Evolutionary conservation across 2,797 vertebrate species (phyloP).

Genomic region (Monodelphis domestica): DNA sequence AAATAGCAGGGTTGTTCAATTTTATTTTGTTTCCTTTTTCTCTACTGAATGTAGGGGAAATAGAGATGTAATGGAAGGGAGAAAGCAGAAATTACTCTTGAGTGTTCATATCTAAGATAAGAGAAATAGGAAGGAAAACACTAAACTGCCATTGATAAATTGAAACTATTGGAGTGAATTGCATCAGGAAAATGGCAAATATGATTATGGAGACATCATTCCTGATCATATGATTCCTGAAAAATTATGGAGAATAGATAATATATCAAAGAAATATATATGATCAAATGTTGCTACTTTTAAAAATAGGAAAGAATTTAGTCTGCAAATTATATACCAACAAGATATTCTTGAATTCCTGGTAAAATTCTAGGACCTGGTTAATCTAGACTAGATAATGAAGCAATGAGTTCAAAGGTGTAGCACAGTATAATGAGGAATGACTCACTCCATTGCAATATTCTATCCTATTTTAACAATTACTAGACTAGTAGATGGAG

Average conservation of each 20-base stretch:
- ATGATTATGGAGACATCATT: not conserved
- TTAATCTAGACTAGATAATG: not conserved
- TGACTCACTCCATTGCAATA: not conserved
- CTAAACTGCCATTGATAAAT: not conserved
- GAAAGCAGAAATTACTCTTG: not conserved
- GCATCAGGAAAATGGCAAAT: not conserved
- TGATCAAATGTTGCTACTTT: not conserved
- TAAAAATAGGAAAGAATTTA: not conserved
- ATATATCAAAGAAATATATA: not conserved
- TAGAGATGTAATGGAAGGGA: not conserved
- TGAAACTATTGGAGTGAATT: not conserved
- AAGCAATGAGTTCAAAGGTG: not conserved
- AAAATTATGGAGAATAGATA: not conserved
- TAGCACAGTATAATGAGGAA: not conserved
- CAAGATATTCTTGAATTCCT: not conserved
- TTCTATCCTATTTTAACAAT: not conserved
- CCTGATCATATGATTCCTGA: not conserved
- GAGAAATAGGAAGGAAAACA: not conserved
- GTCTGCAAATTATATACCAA: not conserved
- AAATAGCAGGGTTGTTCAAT: not conserved
- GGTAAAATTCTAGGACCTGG: not conserved
- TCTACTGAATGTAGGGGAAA: not conserved
- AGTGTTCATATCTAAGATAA: not conserved
- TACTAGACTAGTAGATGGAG: not conserved
- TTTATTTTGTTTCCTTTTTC: not conserved